Percentiles rank a stretch among this genome's conserved stretches.
Conservation (phyloP, 2,888 invertebrate species). For the Thereva unica region DNA sequence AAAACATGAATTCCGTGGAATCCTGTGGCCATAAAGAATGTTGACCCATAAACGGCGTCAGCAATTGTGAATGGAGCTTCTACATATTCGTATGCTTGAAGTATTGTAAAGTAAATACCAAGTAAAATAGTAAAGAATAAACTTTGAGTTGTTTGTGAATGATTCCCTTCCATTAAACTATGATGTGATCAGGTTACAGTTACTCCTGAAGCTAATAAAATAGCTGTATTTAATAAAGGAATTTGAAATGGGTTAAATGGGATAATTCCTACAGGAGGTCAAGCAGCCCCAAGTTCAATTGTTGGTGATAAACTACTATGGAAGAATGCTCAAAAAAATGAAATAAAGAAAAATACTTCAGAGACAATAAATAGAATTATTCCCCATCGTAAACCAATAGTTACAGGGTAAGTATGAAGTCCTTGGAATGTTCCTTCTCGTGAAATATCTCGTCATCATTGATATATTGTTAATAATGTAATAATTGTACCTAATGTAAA, state of each 20-base stretch:
- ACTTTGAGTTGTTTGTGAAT: slow-evolving; percentile 58
- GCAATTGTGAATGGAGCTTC: slow-evolving; percentile 65
- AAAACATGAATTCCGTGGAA: slow-evolving; percentile 76
- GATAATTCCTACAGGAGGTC: slow-evolving; percentile 68
- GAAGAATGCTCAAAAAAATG: slow-evolving; percentile 63
- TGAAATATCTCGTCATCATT: slow-evolving; percentile 73
- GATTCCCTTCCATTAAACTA: slow-evolving; percentile 60
- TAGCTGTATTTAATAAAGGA: slow-evolving; percentile 73
- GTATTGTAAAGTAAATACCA: slow-evolving; percentile 67
- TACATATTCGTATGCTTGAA: slow-evolving; percentile 72
- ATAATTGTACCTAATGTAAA: slow-evolving; percentile 60
- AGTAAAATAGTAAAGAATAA: slow-evolving; percentile 63
- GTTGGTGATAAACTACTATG: slow-evolving; percentile 59
- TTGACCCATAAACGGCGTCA: slow-evolving; percentile 69
- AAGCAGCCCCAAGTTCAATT: slow-evolving; percentile 64
- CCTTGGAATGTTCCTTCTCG: slow-evolving; percentile 72
- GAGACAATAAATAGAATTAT: slow-evolving; percentile 76
- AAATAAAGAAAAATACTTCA: slow-evolving; percentile 67
- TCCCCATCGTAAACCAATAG: slow-evolving; percentile 67
- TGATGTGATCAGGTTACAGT: slow-evolving; percentile 70
- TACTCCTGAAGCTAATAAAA: slow-evolving; percentile 71
- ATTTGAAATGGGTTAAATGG: slow-evolving; percentile 72
- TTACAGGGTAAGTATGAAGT: slow-evolving; percentile 64
- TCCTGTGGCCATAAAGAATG: slow-evolving; percentile 75
- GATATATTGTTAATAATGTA: slow-evolving; percentile 61